Evolutionary conservation across 2,113 vertebrate species (phyloP).

Genomic region (Myocastor coypus): DNA sequence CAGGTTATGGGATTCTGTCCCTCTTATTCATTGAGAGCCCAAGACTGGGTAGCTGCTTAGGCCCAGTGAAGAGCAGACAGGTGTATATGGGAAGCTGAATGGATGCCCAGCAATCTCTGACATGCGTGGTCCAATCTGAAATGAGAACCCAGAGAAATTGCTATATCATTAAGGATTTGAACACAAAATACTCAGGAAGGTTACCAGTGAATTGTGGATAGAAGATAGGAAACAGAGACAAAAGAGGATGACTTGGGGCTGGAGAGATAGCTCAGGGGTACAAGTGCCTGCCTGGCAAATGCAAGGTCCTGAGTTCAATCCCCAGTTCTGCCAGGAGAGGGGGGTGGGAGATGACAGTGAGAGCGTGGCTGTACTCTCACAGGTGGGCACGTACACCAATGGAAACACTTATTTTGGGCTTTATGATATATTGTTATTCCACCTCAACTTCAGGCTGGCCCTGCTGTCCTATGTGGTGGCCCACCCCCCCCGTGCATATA

Average conservation of each 20-base stretch:
- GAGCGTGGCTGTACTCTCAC: not conserved
- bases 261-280: not conserved
- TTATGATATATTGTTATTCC: not conserved
- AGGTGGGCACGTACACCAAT: not conserved
- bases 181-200: not conserved
- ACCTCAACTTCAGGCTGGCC: not conserved
- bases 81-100: not conserved
- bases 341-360: not conserved
- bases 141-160: not conserved
- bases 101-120: not conserved
- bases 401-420: not conserved
- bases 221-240: not conserved
- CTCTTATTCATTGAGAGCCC: not conserved
- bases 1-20: not conserved
- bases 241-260: not conserved
- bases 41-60: not conserved
- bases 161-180: conserved; percentile 5
- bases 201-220: not conserved
- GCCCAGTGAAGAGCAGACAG: not conserved
- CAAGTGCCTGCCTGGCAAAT: no score
- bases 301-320: no score
- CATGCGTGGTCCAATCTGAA: not conserved
- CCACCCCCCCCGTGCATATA: not conserved
- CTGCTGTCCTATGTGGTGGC: not conserved
- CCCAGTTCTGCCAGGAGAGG: no score